These are phyloP conservation scores for Platycheirus albimanus DNA, from an alignment of 2,888 invertebrate species.

Conservation along the genomic window DNA sequence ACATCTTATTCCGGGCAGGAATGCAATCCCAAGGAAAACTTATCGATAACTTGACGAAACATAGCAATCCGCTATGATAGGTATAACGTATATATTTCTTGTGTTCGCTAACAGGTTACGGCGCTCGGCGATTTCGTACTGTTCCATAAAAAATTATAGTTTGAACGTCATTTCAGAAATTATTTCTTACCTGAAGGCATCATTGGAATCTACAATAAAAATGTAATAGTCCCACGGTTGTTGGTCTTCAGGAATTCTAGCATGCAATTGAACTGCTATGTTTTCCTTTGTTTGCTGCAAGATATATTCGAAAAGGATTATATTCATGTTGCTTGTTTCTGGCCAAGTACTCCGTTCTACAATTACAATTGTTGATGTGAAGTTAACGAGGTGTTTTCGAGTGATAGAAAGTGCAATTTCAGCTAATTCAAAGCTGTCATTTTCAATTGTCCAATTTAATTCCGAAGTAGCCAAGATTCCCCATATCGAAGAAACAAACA, in stretches of 20 bases:
- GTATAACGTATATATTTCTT: too few species aligned
- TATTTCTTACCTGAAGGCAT: slow-evolving; percentile 78
- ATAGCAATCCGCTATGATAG: too few species aligned
- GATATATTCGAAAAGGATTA: slow-evolving; percentile 73
- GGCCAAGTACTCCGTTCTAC: neutral
- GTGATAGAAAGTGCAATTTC: neutral
- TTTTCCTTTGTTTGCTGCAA: slow-evolving; percentile 61
- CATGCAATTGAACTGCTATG: slow-evolving; percentile 75
- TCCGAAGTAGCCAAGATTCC: too few species aligned
- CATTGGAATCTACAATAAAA: slow-evolving; percentile 77
- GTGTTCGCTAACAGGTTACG: too few species aligned
- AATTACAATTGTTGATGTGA: slow-evolving; percentile 33
- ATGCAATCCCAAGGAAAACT: too few species aligned
- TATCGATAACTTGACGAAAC: too few species aligned
- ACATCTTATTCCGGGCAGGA: too few species aligned
- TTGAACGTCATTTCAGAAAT: too few species aligned
- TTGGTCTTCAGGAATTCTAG: slow-evolving; percentile 56
- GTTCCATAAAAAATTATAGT: too few species aligned
- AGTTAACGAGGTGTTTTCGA: slow-evolving; percentile 18
- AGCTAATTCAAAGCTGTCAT: slow-evolving; percentile 15
- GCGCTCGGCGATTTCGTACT: too few species aligned
- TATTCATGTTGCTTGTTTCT: slow-evolving; percentile 29
- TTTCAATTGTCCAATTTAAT: neutral
- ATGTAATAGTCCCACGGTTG: slow-evolving; percentile 76
- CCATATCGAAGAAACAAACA: neutral